Evolutionary conservation across 2,888 invertebrate species (phyloP).

Genomic region (Orthosia incerta): DNA sequence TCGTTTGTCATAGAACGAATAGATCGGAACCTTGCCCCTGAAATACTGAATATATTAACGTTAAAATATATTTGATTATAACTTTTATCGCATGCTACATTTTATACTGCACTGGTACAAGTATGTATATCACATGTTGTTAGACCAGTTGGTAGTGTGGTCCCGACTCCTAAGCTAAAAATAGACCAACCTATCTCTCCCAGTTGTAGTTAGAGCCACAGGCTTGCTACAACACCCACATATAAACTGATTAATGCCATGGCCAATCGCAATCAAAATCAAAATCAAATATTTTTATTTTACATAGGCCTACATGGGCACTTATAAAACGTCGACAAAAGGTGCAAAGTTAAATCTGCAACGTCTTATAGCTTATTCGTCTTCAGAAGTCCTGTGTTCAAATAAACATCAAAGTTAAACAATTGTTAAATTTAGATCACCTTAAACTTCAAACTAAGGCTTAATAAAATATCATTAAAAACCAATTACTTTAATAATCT

Average conservation of each 20-base stretch:
- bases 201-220: constrained; percentile 22
- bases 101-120: constrained; percentile 16
- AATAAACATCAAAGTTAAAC: constrained; percentile 21
- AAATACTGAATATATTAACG: constrained; percentile 14
- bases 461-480: constrained; percentile 14
- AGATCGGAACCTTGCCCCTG: constrained; percentile 11
- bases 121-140: constrained; percentile 28
- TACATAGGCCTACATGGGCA: no score
- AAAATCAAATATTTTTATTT: no score
- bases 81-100: constrained; percentile 16
- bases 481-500: constrained; percentile 27
- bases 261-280: constrained; percentile 13
- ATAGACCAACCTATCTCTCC: constrained; percentile 32
- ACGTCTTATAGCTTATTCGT: constrained; percentile 2
- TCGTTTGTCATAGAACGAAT: constrained; percentile 21
- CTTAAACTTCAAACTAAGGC: constrained; percentile 15
- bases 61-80: constrained; percentile 10
- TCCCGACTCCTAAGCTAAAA: constrained; percentile 37
- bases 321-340: no score
- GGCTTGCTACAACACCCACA: constrained; percentile 40
- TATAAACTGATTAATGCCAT: constrained; percentile 38
- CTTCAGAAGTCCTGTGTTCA: neutral
- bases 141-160: constrained; percentile 31
- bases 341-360: no score
- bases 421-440: neutral